phyloP scores from a whole-genome alignment of 2,797 vertebrate species.

The Otolemur crassicaudatus region DNA sequence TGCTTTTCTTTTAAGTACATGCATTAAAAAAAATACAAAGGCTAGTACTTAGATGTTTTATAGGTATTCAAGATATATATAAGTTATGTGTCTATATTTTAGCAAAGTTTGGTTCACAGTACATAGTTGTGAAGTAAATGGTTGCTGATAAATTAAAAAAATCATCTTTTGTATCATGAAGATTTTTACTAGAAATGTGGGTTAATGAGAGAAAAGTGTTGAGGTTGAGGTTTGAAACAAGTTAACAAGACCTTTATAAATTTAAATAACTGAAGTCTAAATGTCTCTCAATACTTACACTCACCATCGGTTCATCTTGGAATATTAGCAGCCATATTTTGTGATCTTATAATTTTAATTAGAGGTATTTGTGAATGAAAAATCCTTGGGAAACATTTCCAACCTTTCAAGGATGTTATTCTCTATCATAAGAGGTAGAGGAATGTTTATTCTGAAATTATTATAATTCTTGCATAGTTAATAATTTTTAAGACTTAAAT shows the following conservation, averaged over 20 bases:
- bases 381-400: slow-evolving; percentile 78
- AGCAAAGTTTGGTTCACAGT: not conserved
- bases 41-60: not conserved
- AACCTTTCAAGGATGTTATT: slow-evolving; percentile 87
- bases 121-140: not conserved
- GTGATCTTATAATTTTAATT: slow-evolving; percentile 86
- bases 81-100: not conserved
- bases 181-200: not conserved
- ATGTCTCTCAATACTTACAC: too few relatives aligned
- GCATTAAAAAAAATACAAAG: not conserved
- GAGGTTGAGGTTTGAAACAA: not conserved
- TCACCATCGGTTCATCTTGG: too few relatives aligned
- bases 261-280: not conserved
- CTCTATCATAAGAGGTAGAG: not conserved
- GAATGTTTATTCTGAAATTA: not conserved
- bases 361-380: slow-evolving; percentile 69
- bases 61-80: not conserved
- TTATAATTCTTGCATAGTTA: not conserved
- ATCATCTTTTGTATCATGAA: not conserved
- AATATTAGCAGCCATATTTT: too few relatives aligned
- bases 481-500: not conserved
- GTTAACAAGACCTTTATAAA: not conserved
- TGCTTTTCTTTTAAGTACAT: slow-evolving; percentile 17
- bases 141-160: not conserved
- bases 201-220: not conserved